Evolutionary conservation across 2,113 vertebrate genomes (phyloP).

Genomic region (Centropristis striata): DNA sequence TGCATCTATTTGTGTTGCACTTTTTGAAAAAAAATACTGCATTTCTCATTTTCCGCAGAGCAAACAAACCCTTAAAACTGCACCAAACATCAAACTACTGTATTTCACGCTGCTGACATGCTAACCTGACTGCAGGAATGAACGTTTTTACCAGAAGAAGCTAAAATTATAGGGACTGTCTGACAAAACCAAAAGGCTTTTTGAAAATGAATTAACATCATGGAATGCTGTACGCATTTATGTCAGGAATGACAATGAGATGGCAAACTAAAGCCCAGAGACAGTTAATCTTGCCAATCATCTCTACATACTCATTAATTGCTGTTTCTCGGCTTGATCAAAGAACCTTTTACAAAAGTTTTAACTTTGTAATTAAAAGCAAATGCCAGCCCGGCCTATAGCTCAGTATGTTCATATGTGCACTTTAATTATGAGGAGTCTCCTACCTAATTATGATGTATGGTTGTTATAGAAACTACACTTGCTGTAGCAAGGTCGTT

Average conservation of each 20-base stretch:
- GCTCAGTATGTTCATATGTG: constrained; percentile 34
- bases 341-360: constrained; percentile 48
- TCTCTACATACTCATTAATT: constrained; percentile 46
- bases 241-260: constrained; percentile 7
- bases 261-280: constrained; percentile 7
- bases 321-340: constrained; percentile 31
- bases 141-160: not conserved
- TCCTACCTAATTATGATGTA: constrained; percentile 58
- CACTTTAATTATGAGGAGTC: constrained; percentile 62
- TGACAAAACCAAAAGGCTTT: not conserved
- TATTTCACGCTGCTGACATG: not conserved
- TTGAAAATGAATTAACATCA: constrained; percentile 1
- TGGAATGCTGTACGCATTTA: not conserved
- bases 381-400: constrained; percentile 40
- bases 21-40: constrained; percentile 43
- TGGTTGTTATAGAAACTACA: constrained; percentile 79
- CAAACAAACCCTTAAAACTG: constrained; percentile 46
- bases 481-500: constrained; percentile 27
- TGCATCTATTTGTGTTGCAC: constrained; percentile 47
- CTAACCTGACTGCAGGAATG: constrained; percentile 15
- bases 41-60: constrained; percentile 44
- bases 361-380: constrained; percentile 68
- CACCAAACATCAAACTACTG: constrained; percentile 27
- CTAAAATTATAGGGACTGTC: constrained; percentile 1
- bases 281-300: constrained; percentile 51